phyloP scores from a whole-genome alignment of 2,113 vertebrate species.

The Melanostigma gelatinosum region DNA sequence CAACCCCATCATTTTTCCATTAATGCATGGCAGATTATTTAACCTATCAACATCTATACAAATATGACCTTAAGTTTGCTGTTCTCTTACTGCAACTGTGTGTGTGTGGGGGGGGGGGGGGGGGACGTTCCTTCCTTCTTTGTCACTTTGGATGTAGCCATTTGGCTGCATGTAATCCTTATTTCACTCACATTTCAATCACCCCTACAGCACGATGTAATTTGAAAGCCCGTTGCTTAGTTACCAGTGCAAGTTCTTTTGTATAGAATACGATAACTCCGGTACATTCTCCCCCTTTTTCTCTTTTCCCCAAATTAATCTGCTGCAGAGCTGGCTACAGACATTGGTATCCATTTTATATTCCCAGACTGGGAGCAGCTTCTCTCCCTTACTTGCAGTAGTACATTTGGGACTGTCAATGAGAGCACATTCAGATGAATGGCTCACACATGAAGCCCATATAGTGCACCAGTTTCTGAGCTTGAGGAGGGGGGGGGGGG shows the following conservation, averaged over 20 bases:
- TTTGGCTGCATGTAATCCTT: constrained; percentile 57
- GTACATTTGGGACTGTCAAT: constrained; percentile 59
- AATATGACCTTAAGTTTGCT: constrained; percentile 54
- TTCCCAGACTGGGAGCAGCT: constrained; percentile 62
- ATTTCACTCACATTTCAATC: constrained; percentile 74
- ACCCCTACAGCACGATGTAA: constrained; percentile 67
- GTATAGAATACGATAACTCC: constrained; percentile 69
- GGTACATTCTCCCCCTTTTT: constrained; percentile 23
- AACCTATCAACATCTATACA: constrained; percentile 71
- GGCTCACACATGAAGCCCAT: constrained; percentile 47
- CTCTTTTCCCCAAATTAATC: constrained; percentile 40
- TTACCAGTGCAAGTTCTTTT: constrained; percentile 77
- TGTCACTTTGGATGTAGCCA: constrained; percentile 32
- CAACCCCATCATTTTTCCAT: constrained; percentile 79
- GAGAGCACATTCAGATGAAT: constrained; percentile 62
- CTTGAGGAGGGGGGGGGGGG: neutral
- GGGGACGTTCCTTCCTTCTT: neutral
- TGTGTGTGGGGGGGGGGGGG: neutral
- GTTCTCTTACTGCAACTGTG: constrained; percentile 41
- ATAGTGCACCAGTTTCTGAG: constrained; percentile 42
- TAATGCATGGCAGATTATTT: constrained; percentile 81
- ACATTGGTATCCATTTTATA: constrained; percentile 75
- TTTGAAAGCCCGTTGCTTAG: constrained; percentile 78
- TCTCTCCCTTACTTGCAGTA: constrained; percentile 53
- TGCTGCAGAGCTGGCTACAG: constrained; percentile 72